Base-by-base conservation (phyloP, 2,888 invertebrate species). In the Xiphydria camelus region DNA sequence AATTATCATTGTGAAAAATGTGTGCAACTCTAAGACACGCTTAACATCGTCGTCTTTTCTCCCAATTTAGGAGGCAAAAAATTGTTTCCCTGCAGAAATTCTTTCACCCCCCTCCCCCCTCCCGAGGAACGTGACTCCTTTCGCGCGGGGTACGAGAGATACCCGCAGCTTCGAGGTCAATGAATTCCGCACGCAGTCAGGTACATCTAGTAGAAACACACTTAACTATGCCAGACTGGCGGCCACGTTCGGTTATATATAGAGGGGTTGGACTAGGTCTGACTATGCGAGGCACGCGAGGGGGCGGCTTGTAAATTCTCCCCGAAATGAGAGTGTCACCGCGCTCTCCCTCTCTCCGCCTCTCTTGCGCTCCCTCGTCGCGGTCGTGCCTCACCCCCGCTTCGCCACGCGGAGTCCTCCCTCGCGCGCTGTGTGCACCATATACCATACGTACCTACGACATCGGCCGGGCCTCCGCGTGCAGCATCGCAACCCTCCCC, bases 221-320 rank as follows among this genome's bases (percentile, higher is more conserved):
- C 64, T 68, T 61, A 66, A 61, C 62, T 61, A 61, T 66, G 68
- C 70, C 66, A 66, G 70, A 61, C 66, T 66, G 61, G 61, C 56
- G 63, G 58, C 62, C 62, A 59, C 55, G 57, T 51, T 60, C 57
- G 45, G 59, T 54, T 57, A 57, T 53, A 56, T 57, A 53, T 55
- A 54, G 31, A 36, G 46, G 48, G 47, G 39, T 50, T 46, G 53
- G 62, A 66, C 68, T 66, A 66, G 70, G 70, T 70, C 72, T 71
- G 73, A 68, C 74, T 74, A 74, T 74, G 72, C 74, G 61, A 73
- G 61, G 74, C 74, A 74, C 72, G 74, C 70, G 64, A 70, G 64
- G 60, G 64, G 64, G 62, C 61, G 57, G 70, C 68, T 71, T 72
- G 74, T 74, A 75, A 74, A 75, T 75, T 75, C 64, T 71, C 63